Evolutionary conservation across 2,888 invertebrate species (phyloP), one percentile per base, ranked within the genome.

Genomic region (Epirrita christyi): DNA sequence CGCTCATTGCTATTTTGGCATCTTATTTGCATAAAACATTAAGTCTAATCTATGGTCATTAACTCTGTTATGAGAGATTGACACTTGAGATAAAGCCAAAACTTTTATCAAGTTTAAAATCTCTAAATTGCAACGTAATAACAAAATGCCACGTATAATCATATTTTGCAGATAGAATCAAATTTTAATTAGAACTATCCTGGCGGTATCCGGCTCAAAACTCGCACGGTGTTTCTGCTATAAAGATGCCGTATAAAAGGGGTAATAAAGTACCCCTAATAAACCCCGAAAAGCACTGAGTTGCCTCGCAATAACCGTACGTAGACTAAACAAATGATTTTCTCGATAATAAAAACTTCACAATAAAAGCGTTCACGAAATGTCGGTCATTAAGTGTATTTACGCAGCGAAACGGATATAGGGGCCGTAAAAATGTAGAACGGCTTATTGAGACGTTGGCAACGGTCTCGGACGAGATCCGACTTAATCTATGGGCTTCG

Each of bases 301-400:
- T 75, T 77, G 82, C 77, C 76, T 83, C 83, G 86, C 86, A 84
- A 86, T 86, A 86, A 85, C 86, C 85, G 84, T 89, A 88, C 81
- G 89, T 86, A 89, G 88, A 88, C 88, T 91, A 90, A 90, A 91
- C 90, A 91, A 88, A 90, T 86, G 87, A 88, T 87, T 86, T 86
- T 88, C 85, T 79, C 80, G 87, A 89, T 87, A 88, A 89, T 90
- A 91, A 91, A 91, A 90, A 88, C 87, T 88, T 89, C 83, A 89
- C 88, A 88, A 89, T 91, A 90, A 89, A 89, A 90, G 77, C 86
- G 85, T 84, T 88, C 86, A 88, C 88, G 82, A 87, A 88, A 89
- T 90, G 89, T 88, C 85, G 86, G 88, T 85, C 88, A 90, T 91
- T 91, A 91, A 88, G 88, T 84, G 85, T 89, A 89, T 89, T 90